Percentiles rank a stretch among this genome's conserved stretches.
Conservation (phyloP, 1,140 invertebrate species). For the Drosophila trapezifrons region DNA sequence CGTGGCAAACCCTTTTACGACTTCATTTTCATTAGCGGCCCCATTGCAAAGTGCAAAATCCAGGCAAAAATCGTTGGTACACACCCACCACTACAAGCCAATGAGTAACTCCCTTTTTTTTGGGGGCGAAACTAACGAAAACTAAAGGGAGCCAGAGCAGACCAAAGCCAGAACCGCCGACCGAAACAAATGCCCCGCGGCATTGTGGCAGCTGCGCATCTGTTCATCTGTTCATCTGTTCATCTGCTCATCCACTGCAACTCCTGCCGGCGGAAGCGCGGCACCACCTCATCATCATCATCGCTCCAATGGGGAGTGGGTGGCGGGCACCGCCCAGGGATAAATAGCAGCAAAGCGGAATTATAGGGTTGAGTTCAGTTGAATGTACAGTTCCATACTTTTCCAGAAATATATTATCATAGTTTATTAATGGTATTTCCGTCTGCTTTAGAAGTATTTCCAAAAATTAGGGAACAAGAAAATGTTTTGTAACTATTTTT, state of each 20-base stretch:
- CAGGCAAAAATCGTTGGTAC: constrained; percentile 14
- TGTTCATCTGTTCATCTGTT: constrained; percentile 20
- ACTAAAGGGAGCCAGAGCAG: constrained; percentile 18
- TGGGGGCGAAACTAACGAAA: constrained; percentile 16
- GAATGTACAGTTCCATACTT: not conserved
- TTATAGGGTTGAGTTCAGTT: too few species aligned
- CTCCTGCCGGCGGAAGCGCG: constrained; percentile 12
- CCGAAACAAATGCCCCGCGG: constrained; percentile 47
- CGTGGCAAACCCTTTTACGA: constrained; percentile 56
- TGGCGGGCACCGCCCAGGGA: not conserved
- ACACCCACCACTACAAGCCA: constrained; percentile 9
- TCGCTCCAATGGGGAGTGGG: not conserved
- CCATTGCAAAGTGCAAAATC: constrained; percentile 37
- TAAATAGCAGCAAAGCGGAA: not conserved
- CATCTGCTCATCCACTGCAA: constrained; percentile 13
- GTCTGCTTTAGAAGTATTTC: not conserved
- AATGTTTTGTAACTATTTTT: too few species aligned
- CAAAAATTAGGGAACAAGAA: not conserved
- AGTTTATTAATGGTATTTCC: not conserved
- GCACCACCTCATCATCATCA: constrained; percentile 17
- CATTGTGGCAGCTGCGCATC: constrained; percentile 28
- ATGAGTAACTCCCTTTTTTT: not conserved
- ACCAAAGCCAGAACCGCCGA: constrained; percentile 30
- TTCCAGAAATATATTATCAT: not conserved
- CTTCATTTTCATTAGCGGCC: constrained; percentile 53